Evolutionary conservation across 1,140 invertebrate genomes (phyloP), one percentile per base, ranked within the genome.

Genomic region (Drosophila gunungcola): DNA sequence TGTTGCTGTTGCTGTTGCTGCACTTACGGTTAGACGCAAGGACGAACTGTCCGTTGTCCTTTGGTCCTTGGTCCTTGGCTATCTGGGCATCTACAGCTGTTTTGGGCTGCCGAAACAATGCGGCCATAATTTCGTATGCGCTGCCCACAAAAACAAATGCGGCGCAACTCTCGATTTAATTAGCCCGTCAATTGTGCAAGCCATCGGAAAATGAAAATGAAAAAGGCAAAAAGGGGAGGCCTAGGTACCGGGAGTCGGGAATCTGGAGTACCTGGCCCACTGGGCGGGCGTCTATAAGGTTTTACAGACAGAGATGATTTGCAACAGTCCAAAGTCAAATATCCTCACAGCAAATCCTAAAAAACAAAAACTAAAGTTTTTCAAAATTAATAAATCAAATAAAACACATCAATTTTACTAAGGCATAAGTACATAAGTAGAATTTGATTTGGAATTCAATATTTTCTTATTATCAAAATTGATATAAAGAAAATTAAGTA

Each of bases 131-230:
- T 73, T 68, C 73, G 10, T 21, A 32, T 7, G 42, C 21, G 36
- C 46, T 77, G 68, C 67, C 57, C 46, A 54, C 78, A 80, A 78
- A 41, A 43, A 72, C 73, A 70, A 67, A 4, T 12, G 3, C 46
- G 58, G 45, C 64, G 63, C 69, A 65, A 45, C 36, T 41, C 43
- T 53, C 73, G 45, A 78, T 88, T 88, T 88, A 88, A 88, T 88
- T 89, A 88, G 80, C 48, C 65, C 48, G 84, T 89, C 84, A 89
- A 88, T 88, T 88, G 85, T 88, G 68, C 54, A 65, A 49, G 43
- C 38, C 39, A 43, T 54, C 61, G 42, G 42, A 29, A 12, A 39
- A 27, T 36, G 34, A 32, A 45, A 13, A 49, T 13, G 21, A 25
- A 34, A 45, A 55, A n/a, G 51, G 57, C 51, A 25, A 34, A 45